These are phyloP conservation scores for Scarus forsteni DNA, from an alignment of 2,797 vertebrate genomes.

Conservation along the genomic window DNA sequence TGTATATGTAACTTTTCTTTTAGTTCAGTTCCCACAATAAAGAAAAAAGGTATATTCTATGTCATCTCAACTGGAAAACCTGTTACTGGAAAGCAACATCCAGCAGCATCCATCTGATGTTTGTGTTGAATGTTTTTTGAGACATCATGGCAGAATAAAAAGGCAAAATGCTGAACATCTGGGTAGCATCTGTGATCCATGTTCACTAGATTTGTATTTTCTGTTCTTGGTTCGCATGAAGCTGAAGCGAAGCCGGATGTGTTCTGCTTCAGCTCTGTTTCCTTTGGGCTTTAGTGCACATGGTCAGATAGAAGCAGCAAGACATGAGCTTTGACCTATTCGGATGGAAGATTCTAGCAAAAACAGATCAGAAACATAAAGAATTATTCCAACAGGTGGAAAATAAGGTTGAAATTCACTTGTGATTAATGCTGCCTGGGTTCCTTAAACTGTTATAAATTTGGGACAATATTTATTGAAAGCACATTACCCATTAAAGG, in stretches of 20 bases:
- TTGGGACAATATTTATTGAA: too few relatives aligned
- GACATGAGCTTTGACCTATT: not conserved
- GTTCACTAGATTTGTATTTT: not conserved
- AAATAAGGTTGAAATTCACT: too few relatives aligned
- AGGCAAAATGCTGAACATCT: constrained; percentile 23
- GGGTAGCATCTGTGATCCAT: constrained; percentile 15
- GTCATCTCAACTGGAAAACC: too few relatives aligned
- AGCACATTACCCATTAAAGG: too few relatives aligned
- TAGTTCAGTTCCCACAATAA: too few relatives aligned
- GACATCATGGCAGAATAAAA: not conserved
- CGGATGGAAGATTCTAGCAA: too few relatives aligned
- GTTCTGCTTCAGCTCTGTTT: not conserved
- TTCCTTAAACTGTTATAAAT: too few relatives aligned
- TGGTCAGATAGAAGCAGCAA: not conserved
- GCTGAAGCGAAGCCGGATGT: not conserved
- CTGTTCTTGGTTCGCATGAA: not conserved
- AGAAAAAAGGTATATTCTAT: not conserved
- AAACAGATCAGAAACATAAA: too few relatives aligned
- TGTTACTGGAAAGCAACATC: not conserved
- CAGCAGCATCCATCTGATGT: not conserved
- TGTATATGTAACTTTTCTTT: too few relatives aligned
- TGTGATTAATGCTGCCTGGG: too few relatives aligned
- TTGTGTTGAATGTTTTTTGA: not conserved
- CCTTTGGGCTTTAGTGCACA: not conserved
- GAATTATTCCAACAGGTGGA: too few relatives aligned